Conservation (phyloP, 2,888 invertebrate species). For the Pseudococcus jackbeardsleyi region DNA sequence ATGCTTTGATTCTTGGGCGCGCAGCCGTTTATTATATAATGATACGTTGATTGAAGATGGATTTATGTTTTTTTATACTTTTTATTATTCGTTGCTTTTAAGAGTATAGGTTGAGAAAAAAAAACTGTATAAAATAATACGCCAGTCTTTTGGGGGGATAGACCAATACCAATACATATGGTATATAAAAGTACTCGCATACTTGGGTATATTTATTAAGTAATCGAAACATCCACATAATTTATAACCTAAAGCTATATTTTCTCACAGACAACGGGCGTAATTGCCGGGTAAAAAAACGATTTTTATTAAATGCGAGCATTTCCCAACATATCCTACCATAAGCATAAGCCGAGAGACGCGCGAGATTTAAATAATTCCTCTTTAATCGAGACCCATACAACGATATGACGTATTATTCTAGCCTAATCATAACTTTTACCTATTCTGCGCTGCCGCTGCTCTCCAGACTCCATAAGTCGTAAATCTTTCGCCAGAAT, state of each 20-base stretch:
- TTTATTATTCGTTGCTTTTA: not conserved
- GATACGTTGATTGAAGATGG: constrained; percentile 50
- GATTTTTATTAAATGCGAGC: constrained; percentile 45
- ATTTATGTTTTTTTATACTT: constrained; percentile 33
- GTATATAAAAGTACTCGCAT: constrained; percentile 26
- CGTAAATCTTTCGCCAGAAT: constrained; percentile 38
- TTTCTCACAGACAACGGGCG: constrained; percentile 50
- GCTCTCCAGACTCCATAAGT: not conserved
- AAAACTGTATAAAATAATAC: not conserved
- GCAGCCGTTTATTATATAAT: constrained; percentile 46
- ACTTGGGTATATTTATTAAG: constrained; percentile 35
- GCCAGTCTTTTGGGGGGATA: constrained; percentile 30
- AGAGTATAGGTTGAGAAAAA: not conserved
- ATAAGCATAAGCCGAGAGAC: no score
- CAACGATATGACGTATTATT: constrained; percentile 16
- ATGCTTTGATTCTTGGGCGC: constrained; percentile 23
- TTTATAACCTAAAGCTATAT: constrained; percentile 42
- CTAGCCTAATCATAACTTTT: constrained; percentile 43
- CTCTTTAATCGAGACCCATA: not conserved
- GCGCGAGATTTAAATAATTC: constrained; percentile 37
- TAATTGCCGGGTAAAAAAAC: constrained; percentile 44
- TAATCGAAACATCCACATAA: constrained; percentile 46
- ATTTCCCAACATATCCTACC: not conserved
- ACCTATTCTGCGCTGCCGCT: not conserved
- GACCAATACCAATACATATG: not conserved